Evolutionary conservation across 2,113 vertebrate genomes (phyloP), one percentile per base, ranked within the genome.

Genomic region (Otis tarda): DNA sequence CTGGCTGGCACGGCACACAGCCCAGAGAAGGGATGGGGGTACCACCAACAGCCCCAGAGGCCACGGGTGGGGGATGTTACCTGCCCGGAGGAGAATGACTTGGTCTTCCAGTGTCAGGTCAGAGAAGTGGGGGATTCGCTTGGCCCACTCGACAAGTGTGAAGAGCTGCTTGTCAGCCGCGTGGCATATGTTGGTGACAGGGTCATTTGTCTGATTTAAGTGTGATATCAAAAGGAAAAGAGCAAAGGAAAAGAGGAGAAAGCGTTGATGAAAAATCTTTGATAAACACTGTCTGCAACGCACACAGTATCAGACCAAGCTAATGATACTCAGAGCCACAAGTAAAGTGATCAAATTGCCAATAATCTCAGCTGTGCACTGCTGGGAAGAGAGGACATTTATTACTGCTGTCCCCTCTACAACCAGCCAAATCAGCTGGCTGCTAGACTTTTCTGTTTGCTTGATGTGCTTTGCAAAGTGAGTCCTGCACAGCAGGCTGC

Each of bases 91-190:
- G 43, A 99, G 97, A 93, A 99, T 99, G 95, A 99, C 99, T 96
- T 99, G 99, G 96, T 99, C 99, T 56, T 99, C 99, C 73, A 99
- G 95, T 0, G 98, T 98, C 83, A 99, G 98, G 73, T 99, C 98
- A 0, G 99, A 99, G 98, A 99, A 99, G 96, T 99, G 98, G 0
- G 99, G 99, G 70, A 99, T 99, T 89, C 99, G 98, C 96, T 99
- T 99, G 79, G 99, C 99, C 99, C 99, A 99, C 91, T 99, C 99
- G 0, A 99, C 99, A 0, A 99, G 97, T 1, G 99, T 99, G 96
- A 99, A 99, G 57, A 99, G 99, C 97, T 99, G 99, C 92, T 99
- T 99, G 95, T 99, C 99, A 4, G 99, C 99, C 0, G 99, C 99
- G 0, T 99, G 99, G 97, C 99, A 99, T 94, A 99, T 99, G 92